A percentile compares a stretch with the other conserved stretches of the same genome.
phyloP scores from a whole-genome alignment of 1,140 invertebrate genomes.

The Dolichoris vasculosae region DNA sequence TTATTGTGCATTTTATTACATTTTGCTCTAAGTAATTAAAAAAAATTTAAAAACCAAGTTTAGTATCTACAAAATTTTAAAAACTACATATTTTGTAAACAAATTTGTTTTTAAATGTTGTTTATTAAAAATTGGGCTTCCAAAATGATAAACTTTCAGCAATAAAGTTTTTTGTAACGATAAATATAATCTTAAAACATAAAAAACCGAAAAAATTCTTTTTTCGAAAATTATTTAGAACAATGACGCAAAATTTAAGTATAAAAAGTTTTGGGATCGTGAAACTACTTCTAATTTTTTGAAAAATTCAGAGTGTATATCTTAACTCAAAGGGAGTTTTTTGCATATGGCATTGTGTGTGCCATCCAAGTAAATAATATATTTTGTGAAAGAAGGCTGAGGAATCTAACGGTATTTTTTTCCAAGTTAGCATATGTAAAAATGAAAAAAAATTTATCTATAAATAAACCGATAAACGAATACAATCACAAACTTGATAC shows the following conservation, averaged over 20 bases:
- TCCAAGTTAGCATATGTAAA: neutral
- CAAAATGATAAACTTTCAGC: too few species aligned
- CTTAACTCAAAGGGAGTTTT: neutral
- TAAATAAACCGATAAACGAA: constrained; percentile 1
- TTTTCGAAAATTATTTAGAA: too few species aligned
- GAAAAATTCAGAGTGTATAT: constrained; percentile 5
- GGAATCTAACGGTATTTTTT: neutral
- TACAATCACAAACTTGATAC: constrained; percentile 31
- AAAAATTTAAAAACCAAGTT: too few species aligned
- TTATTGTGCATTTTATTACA: too few species aligned
- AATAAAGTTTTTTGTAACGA: too few species aligned
- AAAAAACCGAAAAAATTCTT: too few species aligned
- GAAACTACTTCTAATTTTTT: neutral
- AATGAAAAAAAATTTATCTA: constrained; percentile 26
- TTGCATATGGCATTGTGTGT: constrained; percentile 22
- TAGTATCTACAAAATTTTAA: too few species aligned
- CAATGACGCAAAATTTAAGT: neutral
- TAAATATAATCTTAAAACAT: too few species aligned
- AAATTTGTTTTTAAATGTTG: too few species aligned
- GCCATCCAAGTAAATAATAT: constrained; percentile 43
- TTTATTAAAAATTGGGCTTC: too few species aligned
- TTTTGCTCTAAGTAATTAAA: too few species aligned
- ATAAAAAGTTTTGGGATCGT: neutral
- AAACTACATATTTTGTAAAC: too few species aligned
- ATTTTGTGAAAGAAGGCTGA: neutral